Evolutionary conservation across 2,113 vertebrate species (phyloP).

Genomic region (Malurus melanocephalus): DNA sequence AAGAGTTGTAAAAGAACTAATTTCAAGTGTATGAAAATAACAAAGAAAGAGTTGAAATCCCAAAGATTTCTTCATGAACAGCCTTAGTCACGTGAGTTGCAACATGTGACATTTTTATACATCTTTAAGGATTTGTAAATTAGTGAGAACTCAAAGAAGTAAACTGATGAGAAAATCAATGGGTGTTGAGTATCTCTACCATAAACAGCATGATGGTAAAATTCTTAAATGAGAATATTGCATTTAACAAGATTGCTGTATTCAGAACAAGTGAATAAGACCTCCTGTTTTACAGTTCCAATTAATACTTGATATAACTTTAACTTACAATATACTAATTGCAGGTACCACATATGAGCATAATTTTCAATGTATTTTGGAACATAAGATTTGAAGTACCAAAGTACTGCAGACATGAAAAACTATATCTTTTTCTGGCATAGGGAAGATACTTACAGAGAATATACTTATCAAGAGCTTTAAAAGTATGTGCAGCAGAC

Average conservation of each 20-base stretch:
- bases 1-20: background rate
- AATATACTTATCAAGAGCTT: background rate
- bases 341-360: background rate
- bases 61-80: background rate
- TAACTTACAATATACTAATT: background rate
- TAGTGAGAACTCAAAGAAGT: background rate
- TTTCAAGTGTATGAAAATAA: background rate
- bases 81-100: background rate
- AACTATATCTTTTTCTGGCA: background rate
- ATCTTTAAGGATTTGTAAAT: background rate
- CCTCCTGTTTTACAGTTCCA: background rate
- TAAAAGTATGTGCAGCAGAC: background rate
- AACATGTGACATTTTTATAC: background rate
- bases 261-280: background rate
- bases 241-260: background rate
- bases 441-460: background rate
- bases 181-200: background rate
- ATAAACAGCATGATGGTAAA: background rate
- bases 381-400: background rate
- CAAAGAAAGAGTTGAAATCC: background rate
- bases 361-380: background rate
- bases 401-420: background rate
- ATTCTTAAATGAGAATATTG: background rate
- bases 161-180: background rate
- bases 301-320: background rate